Conservation (phyloP, 2,113 vertebrate genomes). For the Chionodraco myersi region DNA sequence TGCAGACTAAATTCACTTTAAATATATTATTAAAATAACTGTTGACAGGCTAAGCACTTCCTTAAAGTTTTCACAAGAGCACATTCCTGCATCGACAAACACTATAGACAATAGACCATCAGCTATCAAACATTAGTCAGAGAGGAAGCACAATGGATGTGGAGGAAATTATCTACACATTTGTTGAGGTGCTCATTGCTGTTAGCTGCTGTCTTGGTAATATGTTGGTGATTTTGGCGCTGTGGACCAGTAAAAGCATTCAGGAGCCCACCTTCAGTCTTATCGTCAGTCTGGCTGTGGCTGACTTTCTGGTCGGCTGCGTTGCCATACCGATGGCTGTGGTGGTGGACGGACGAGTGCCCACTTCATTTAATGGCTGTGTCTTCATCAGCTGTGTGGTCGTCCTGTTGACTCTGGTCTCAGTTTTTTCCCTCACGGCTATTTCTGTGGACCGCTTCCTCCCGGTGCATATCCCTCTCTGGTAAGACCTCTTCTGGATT, state of each 20-base stretch:
- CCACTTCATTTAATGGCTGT: conserved; percentile 78
- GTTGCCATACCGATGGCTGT: conserved; percentile 87
- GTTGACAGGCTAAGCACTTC: conserved; percentile 38
- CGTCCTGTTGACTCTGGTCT: conserved; percentile 84
- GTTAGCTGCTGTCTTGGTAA: conserved; percentile 86
- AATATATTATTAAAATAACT: background rate
- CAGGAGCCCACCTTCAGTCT: conserved; percentile 86
- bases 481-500: conserved; percentile 33
- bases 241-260: conserved; percentile 77
- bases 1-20: background rate
- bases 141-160: conserved; percentile 8
- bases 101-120: no score
- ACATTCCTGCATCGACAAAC: background rate
- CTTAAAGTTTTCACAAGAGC: conserved; percentile 45
- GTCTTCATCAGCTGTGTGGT: conserved; percentile 88
- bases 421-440: conserved; percentile 87
- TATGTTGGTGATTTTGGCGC: conserved; percentile 86
- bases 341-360: conserved; percentile 73
- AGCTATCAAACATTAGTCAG: background rate
- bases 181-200: conserved; percentile 82
- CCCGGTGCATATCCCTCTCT: conserved; percentile 82
- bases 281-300: conserved; percentile 88
- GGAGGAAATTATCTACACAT: conserved; percentile 70
- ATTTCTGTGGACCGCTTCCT: conserved; percentile 91
- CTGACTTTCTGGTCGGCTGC: conserved; percentile 86